A percentile compares a stretch with the other conserved stretches of the same genome.
Evolutionary conservation across 2,797 vertebrate genomes (phyloP).

Genomic region (Tarsius wallacei): DNA sequence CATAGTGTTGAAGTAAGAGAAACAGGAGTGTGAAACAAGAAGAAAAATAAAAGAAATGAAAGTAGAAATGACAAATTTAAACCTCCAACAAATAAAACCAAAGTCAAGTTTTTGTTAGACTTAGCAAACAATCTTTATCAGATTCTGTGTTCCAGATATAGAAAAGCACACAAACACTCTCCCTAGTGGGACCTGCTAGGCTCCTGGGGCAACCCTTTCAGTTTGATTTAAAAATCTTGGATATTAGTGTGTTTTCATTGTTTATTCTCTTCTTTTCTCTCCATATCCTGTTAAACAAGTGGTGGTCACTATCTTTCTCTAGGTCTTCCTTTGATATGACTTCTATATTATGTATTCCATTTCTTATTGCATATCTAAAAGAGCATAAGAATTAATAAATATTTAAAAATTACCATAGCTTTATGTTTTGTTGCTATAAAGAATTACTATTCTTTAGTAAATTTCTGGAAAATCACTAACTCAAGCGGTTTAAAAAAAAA

Average conservation of each 20-base stretch:
- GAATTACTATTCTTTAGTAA: not conserved
- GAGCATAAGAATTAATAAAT: not conserved
- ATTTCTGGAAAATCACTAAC: not conserved
- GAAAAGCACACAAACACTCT: constrained; percentile 13
- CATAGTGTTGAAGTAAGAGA: constrained; percentile 6
- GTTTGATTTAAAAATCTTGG: constrained; percentile 34
- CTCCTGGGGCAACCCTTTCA: not conserved
- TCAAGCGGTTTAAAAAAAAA: no score
- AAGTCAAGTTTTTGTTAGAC: constrained; percentile 47
- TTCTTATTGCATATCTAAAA: not conserved
- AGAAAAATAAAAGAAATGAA: not conserved
- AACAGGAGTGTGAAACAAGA: not conserved
- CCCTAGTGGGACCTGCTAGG: not conserved
- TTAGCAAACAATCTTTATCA: constrained; percentile 68
- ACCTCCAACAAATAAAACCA: constrained; percentile 52
- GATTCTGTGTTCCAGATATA: constrained; percentile 35
- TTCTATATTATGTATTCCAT: not conserved
- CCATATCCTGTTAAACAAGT: not conserved
- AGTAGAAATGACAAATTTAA: constrained; percentile 67
- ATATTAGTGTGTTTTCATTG: constrained; percentile 43
- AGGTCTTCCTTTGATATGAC: not conserved
- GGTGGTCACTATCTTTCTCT: not conserved
- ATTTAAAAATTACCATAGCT: not conserved
- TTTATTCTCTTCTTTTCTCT: not conserved
- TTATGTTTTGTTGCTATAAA: constrained; percentile 1